These are phyloP conservation scores for Epinephelus malabaricus DNA, from an alignment of 2,797 vertebrate species.

Conservation along the genomic window DNA sequence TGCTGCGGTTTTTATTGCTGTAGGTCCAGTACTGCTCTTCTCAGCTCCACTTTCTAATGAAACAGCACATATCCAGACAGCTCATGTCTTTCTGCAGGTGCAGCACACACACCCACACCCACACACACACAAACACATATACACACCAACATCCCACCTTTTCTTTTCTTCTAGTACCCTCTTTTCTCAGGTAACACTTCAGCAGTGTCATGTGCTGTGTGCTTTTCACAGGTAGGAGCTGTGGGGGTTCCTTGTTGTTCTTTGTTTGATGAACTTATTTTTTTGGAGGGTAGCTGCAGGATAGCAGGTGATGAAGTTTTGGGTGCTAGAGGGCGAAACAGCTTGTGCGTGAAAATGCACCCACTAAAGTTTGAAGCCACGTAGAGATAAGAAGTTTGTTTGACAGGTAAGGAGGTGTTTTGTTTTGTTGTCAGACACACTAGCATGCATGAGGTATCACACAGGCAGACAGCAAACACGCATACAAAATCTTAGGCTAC, in stretches of 20 bases:
- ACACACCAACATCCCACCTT: constrained; percentile 1
- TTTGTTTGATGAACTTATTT: constrained; percentile 41
- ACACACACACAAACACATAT: background rate
- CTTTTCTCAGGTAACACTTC: constrained; percentile 47
- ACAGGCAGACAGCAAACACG: constrained; percentile 4
- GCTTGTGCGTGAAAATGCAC: constrained; percentile 33
- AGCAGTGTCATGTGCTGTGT: constrained; percentile 29
- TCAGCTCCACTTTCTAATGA: constrained; percentile 52
- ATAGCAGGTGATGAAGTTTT: constrained; percentile 36
- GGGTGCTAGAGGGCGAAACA: constrained; percentile 39
- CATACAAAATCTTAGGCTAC: background rate
- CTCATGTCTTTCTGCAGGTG: constrained; percentile 53
- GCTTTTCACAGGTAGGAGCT: constrained; percentile 50
- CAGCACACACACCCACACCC: constrained; percentile 4
- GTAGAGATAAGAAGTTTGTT: constrained; percentile 46
- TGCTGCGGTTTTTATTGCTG: constrained; percentile 39
- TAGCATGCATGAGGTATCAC: constrained; percentile 18
- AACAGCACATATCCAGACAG: constrained; percentile 47
- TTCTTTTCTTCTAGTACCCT: constrained; percentile 36
- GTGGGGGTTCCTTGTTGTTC: constrained; percentile 31
- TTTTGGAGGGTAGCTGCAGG: background rate
- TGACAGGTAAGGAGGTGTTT: constrained; percentile 41
- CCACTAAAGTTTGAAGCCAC: constrained; percentile 34
- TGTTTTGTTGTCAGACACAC: constrained; percentile 38
- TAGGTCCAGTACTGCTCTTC: constrained; percentile 36